Conservation (phyloP, 53 echinoderm and acorn worm genomes). For the Paelopatides confundens region DNA sequence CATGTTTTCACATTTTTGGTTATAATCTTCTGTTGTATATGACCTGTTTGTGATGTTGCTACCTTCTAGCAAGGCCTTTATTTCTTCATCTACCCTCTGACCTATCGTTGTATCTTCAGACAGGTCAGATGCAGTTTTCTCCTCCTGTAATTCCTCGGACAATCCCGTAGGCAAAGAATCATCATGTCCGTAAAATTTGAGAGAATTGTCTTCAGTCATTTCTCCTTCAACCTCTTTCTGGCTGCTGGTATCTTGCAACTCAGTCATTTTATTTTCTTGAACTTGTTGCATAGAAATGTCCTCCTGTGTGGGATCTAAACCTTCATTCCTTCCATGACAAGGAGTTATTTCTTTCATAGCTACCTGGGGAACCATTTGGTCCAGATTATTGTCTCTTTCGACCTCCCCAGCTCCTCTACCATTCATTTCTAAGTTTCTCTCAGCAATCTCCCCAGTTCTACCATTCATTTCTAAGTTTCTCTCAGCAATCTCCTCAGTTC, state of each 20-base stretch:
- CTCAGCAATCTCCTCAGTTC: no score
- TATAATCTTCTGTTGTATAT: neutral
- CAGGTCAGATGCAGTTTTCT: neutral
- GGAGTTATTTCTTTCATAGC: neutral
- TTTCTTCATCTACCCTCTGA: slow-evolving; percentile 17
- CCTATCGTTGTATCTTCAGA: slow-evolving; percentile 7
- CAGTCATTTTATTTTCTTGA: neutral
- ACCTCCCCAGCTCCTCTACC: no score
- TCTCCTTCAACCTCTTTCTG: neutral
- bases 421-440: no score
- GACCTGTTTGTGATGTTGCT: neutral
- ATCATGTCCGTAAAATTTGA: neutral
- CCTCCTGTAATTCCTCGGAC: neutral
- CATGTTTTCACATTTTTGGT: neutral
- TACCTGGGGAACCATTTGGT: neutral
- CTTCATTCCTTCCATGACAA: neutral
- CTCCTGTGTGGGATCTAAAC: neutral
- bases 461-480: no score
- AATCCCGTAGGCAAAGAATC: neutral
- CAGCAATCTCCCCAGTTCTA: no score
- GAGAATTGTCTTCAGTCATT: neutral
- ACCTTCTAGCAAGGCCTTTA: neutral
- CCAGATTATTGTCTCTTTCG: neutral
- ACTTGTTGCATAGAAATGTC: neutral
- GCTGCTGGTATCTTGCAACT: neutral